Percentiles rank a stretch among this genome's conserved stretches.
phyloP scores from a whole-genome alignment of 2,113 vertebrate species.

The Semicossyphus pulcher region DNA sequence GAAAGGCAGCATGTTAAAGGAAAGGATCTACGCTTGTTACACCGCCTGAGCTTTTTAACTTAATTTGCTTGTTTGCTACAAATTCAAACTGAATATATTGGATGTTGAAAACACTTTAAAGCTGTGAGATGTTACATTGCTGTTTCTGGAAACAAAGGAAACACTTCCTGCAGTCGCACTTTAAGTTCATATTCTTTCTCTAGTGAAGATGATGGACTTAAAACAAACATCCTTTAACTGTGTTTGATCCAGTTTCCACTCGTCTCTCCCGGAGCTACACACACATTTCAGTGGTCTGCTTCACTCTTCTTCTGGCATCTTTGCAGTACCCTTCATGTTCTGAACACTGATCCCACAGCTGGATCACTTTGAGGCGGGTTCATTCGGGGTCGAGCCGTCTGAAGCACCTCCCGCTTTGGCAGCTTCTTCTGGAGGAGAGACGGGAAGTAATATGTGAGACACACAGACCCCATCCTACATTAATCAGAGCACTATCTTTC shows the following conservation, averaged over 20 bases:
- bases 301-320: not conserved
- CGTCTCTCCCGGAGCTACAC: not conserved
- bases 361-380: slow-evolving; percentile 69
- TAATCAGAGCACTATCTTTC: not conserved
- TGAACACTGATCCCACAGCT: not conserved
- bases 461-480: not conserved
- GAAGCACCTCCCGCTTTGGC: slow-evolving; percentile 59
- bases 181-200: slow-evolving; percentile 22
- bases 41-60: not conserved
- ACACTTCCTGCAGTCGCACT: slow-evolving; percentile 17
- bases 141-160: slow-evolving; percentile 24
- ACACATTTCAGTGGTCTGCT: not conserved
- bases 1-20: slow-evolving; percentile 5
- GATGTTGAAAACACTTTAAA: slow-evolving; percentile 12
- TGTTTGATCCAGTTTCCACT: slow-evolving; percentile 28
- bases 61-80: slow-evolving; percentile 37
- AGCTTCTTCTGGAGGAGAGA: slow-evolving; percentile 59
- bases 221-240: not conserved
- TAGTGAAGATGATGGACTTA: not conserved
- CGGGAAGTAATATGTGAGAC: not conserved
- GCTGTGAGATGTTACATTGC: not conserved
- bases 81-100: slow-evolving; percentile 17
- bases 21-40: not conserved
- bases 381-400: slow-evolving; percentile 49
- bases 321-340: not conserved